phyloP scores from a whole-genome alignment of 2,888 invertebrate genomes.

The Podotricha telesiphe region DNA sequence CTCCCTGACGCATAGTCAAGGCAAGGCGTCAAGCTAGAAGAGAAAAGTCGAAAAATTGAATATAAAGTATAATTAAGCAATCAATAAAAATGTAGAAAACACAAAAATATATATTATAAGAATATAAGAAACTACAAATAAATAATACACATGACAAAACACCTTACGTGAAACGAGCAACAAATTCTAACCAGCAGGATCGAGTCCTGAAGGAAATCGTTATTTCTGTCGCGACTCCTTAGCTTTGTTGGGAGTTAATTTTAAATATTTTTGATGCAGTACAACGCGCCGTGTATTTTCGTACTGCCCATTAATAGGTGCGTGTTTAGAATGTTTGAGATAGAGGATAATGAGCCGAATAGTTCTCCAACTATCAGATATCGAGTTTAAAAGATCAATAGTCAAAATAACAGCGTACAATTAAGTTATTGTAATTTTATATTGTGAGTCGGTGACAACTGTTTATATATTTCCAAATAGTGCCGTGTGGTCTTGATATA shows the following conservation, averaged over 20 bases:
- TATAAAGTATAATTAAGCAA: no score
- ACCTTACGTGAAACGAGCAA: neutral
- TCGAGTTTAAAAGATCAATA: neutral
- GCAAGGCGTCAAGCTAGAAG: no score
- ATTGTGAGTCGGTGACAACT: neutral
- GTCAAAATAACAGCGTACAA: conserved; percentile 12
- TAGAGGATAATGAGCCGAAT: conserved; percentile 34
- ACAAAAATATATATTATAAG: neutral
- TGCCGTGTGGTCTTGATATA: no score
- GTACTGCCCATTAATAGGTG: conserved; percentile 42
- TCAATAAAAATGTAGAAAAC: no score
- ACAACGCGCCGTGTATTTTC: conserved; percentile 53
- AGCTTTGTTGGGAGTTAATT: conserved; percentile 64
- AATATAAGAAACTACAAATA: no score
- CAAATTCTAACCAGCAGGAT: neutral
- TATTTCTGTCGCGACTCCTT: conserved; percentile 68
- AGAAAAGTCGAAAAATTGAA: no score
- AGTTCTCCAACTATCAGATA: conserved; percentile 13
- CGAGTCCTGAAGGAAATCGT: conserved; percentile 56
- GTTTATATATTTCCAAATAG: neutral
- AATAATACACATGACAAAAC: no score
- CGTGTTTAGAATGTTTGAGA: conserved; percentile 47
- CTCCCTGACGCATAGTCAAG: no score
- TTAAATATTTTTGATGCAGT: conserved; percentile 75
- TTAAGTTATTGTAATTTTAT: conserved; percentile 7